Evolutionary conservation across 35 echinoderm and acorn worm genomes (phyloP).

Genomic region (Lytechinus pictus): DNA sequence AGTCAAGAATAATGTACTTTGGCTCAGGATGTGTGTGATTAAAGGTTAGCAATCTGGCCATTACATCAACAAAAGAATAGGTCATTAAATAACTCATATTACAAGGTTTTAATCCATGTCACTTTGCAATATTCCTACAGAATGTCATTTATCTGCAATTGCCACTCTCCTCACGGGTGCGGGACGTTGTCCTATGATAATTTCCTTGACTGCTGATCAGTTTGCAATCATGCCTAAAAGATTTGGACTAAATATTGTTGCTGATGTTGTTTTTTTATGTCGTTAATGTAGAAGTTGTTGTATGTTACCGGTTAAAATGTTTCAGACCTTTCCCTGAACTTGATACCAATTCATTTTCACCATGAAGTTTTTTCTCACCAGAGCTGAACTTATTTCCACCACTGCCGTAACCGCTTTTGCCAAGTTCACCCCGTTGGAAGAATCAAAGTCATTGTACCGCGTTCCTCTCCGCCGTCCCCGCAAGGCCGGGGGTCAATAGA

Average conservation of each 20-base stretch:
- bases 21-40: no score
- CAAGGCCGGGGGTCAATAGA: background rate
- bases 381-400: background rate
- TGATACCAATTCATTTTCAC: background rate
- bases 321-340: background rate
- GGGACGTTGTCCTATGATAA: no score
- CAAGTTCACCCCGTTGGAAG: background rate
- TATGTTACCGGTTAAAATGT: background rate
- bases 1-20: no score
- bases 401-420: background rate
- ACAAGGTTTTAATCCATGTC: no score
- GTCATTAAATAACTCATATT: background rate
- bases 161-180: no score
- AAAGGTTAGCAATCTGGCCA: background rate
- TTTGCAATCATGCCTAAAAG: no score
- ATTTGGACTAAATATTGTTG: no score
- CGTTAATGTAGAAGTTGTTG: background rate
- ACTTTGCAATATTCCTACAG: background rate
- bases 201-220: no score
- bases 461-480: background rate
- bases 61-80: background rate
- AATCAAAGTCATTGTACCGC: background rate
- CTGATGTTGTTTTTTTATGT: no score
- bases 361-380: background rate
- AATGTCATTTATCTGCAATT: background rate